Base-by-base conservation (phyloP, 2,797 vertebrate genomes). In the Scarus forsteni region DNA sequence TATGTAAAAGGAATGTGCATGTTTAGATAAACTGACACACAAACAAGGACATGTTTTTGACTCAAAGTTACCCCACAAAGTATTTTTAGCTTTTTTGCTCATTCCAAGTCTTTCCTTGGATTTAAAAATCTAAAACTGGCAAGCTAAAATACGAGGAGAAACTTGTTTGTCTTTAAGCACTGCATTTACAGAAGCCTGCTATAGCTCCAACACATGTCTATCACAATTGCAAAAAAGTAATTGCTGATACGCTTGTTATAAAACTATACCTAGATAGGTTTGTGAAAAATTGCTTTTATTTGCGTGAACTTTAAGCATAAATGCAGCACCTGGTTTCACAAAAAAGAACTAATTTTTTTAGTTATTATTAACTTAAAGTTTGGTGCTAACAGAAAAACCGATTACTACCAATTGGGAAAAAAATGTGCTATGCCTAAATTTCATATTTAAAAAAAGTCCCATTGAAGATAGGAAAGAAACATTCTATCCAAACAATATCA, bases 401-500 rank as follows among this genome's bases (percentile, higher is more conserved):
- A 62, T 79, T 10, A 38, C 1, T 14, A 36, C 35, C 65, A 18
- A 35, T 27, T n/a, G 27, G 5, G 51, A 58, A 64, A 54, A 46
- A 44, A 58, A 45, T 59, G 36, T 65, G 53, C 49, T 74, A 2
- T n/a, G 44, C 66, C 46, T 60, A 8, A 53, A 63, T 35, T 62
- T 38, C 45, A 16, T n/a, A 56, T 42, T 5, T 3, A 49, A 36
- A 40, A 44, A 70, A 50, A 50, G 34, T 55, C 8, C 7, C 73
- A 54, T 13, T 69, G 55, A 62, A 19, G 49, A 16, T 49, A 73
- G 66, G 42, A 74, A 51, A 50, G 50, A 36, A 73, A 75, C 82
- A 46, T 75, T 8, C 82, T 79, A 75, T 71, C 67, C 39, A 58
- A 67, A 61, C 44, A 77, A 38, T 68, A 53, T 66, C 66, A 73